phyloP scores from a whole-genome alignment of 2,888 invertebrate genomes.

The Mesorhabditis spiculigera region DNA sequence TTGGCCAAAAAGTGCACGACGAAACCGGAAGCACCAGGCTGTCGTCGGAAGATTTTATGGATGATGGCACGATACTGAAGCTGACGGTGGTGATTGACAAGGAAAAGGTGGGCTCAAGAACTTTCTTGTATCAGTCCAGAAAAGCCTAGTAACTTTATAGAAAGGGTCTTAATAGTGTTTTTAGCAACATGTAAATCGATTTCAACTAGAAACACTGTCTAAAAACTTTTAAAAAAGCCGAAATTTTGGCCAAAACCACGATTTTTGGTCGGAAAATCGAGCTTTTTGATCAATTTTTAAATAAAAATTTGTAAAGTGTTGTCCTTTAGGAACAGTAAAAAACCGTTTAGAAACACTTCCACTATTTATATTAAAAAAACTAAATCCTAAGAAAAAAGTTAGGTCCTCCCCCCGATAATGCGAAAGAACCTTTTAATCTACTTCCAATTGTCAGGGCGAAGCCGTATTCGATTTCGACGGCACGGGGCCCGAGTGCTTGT shows the following conservation, averaged over 20 bases:
- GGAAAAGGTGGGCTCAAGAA: constrained; percentile 62
- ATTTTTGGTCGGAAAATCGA: no score
- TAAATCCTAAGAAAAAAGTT: no score
- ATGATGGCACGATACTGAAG: constrained; percentile 64
- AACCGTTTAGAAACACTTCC: no score
- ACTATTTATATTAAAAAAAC: no score
- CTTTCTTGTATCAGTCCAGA: background rate
- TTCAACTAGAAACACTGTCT: background rate
- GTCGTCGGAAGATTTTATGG: background rate
- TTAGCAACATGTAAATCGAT: background rate
- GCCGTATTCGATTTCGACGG: constrained; percentile 70
- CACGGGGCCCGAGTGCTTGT: constrained; percentile 88
- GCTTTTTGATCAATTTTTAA: no score
- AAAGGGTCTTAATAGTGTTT: background rate
- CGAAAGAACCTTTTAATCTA: background rate
- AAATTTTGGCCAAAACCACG: no score
- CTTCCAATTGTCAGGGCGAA: constrained; percentile 57
- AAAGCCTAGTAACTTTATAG: background rate
- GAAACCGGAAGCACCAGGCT: constrained; percentile 11
- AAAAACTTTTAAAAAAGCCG: no score
- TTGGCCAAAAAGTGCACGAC: constrained; percentile 13
- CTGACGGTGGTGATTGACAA: constrained; percentile 77
- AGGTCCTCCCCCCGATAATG: no score
- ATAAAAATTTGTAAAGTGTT: no score
- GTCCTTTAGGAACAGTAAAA: no score